These are phyloP conservation scores for Eptatretus atami DNA, from an alignment of 2,797 vertebrate genomes.

Conservation along the genomic window DNA sequence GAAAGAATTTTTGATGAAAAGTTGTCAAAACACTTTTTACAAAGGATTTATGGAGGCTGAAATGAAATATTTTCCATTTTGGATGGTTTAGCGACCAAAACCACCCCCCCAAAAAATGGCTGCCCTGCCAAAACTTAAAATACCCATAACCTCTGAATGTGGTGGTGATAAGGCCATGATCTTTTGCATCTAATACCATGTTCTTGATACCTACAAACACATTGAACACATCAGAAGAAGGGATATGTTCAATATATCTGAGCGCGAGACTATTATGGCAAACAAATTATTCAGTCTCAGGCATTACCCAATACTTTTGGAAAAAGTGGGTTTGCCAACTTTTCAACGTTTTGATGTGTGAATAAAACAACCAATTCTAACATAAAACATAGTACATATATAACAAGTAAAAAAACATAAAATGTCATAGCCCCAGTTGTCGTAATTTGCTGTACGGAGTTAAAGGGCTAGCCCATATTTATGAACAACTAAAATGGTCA, in stretches of 20 bases:
- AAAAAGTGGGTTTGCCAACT: constrained; percentile 2
- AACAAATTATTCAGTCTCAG: not conserved
- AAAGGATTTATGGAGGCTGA: not conserved
- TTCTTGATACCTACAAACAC: constrained; percentile 1
- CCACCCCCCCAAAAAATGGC: not conserved
- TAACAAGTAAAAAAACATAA: too few relatives aligned
- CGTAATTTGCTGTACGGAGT: too few relatives aligned
- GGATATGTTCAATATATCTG: not conserved
- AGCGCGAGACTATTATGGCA: not conserved
- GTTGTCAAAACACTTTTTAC: not conserved
- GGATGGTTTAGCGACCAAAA: not conserved
- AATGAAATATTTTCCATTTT: not conserved
- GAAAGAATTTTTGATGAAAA: not conserved
- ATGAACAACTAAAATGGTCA: too few relatives aligned
- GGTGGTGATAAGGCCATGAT: not conserved
- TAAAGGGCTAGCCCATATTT: too few relatives aligned
- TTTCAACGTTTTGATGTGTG: not conserved
- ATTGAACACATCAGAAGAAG: not conserved
- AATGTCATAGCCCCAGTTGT: too few relatives aligned
- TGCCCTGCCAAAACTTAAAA: not conserved
- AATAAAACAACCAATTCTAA: too few relatives aligned
- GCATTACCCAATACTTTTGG: not conserved
- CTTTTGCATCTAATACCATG: constrained; percentile 1
- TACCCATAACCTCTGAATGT: not conserved
- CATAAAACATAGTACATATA: too few relatives aligned